A percentile compares a stretch with the other conserved stretches of the same genome.
Evolutionary conservation across 2,113 vertebrate species (phyloP).

Genomic region (Sorex fumeus): DNA sequence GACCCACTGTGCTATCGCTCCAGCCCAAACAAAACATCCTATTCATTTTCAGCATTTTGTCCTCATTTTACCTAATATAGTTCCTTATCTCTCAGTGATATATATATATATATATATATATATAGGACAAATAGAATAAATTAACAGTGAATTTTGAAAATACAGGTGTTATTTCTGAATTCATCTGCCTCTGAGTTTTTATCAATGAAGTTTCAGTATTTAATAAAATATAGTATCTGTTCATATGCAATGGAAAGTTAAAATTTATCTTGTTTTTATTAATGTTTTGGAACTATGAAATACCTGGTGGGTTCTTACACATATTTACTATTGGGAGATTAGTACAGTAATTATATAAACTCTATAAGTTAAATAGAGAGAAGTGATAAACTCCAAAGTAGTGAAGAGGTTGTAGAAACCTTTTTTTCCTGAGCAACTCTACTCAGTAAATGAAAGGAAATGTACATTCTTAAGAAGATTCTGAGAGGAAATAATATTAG

Average conservation of each 20-base stretch:
- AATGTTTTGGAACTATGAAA: neutral
- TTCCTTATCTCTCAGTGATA: neutral
- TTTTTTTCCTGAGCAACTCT: neutral
- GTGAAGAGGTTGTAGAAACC: neutral
- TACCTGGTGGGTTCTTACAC: neutral
- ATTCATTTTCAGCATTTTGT: neutral
- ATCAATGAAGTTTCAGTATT: neutral
- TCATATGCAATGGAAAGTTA: neutral
- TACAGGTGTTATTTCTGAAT: neutral
- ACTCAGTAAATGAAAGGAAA: neutral
- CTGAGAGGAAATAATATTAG: neutral
- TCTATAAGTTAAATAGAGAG: neutral
- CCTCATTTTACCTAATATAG: neutral
- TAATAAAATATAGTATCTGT: neutral
- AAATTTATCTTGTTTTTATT: constrained; percentile 38
- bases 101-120: neutral
- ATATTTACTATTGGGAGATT: neutral
- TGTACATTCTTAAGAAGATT: too few relatives aligned
- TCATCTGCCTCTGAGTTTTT: constrained; percentile 2
- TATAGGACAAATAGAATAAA: neutral
- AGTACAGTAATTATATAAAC: neutral
- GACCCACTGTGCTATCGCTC: too few relatives aligned
- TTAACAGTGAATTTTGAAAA: neutral
- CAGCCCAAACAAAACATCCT: neutral
- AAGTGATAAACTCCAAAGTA: neutral